Evolutionary conservation across 37 sponge, comb jelly and placozoan species (phyloP), one percentile per base, ranked within the genome.

Genomic region (Oscarella lobularis): DNA sequence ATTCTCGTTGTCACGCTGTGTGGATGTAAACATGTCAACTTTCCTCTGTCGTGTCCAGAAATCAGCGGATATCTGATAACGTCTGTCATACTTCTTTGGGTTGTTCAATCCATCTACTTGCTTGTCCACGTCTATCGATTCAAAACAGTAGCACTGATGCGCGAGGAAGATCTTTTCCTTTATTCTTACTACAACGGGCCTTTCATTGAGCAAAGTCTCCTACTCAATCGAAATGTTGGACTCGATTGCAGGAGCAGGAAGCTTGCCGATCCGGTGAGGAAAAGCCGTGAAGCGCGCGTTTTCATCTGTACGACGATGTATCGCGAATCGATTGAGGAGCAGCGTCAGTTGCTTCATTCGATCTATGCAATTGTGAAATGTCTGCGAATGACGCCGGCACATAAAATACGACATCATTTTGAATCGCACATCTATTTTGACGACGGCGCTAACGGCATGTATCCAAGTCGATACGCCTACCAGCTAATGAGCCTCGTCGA

Each of bases 221-320:
- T 85, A 2, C 76, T 92, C 27, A 92, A 92, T 72, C 72, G 87
- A 36, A 48, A 48, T 9, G 20, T 20, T 9, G 60, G 20, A 20
- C 20, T 48, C 20, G 60, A 48, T 20, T n/a, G n/a, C n/a, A n/a
- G n/a, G n/a, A 20, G 20, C 20, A 20, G 20, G 60, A 38, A 36
- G 30, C n/a, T n/a, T n/a, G n/a, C n/a, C n/a, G n/a, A n/a, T n/a
- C 40, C 73, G 1, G 35, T n/a, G n/a, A 36, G 30, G 75, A 0
- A 35, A 29, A 40, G 14, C 35, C 31, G 38, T 70, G 74, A 37
- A 32, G 83, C 0, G 66, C 72, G 54, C 20, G 83, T 92, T 3
- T 92, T 88, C 70, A 81, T 92, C 33, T 92, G 93, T 38, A 85
- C 93, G 31, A 92, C 93, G 14, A 92, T 92, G 93, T 92, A 85